Conservation (phyloP, 1,140 invertebrate genomes). For the Linepithema humile region DNA sequence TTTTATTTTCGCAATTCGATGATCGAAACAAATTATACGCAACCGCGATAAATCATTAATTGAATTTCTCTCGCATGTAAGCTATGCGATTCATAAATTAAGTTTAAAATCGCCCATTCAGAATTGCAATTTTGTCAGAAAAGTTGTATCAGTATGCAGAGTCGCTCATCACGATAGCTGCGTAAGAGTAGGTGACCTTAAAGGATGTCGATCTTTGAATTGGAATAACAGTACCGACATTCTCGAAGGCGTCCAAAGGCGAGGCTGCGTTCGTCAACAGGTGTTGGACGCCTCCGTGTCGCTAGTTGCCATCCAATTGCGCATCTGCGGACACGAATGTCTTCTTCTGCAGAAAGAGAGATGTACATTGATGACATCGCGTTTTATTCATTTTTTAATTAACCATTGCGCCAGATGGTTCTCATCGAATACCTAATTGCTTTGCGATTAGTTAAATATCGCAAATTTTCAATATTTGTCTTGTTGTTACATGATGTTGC, state of each 20-base stretch:
- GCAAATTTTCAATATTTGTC: not conserved
- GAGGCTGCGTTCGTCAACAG: conserved; percentile 42
- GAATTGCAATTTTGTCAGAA: not conserved
- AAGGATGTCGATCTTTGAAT: conserved; percentile 63
- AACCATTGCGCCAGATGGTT: conserved; percentile 26
- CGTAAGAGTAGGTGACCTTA: conserved; percentile 61
- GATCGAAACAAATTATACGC: not conserved
- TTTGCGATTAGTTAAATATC: not conserved
- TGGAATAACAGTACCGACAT: conserved; percentile 59
- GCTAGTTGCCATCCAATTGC: conserved; percentile 27
- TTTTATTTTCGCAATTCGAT: conserved; percentile 18
- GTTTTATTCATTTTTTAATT: conserved; percentile 32
- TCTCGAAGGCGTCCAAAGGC: conserved; percentile 22
- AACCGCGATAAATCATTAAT: conserved; percentile 1
- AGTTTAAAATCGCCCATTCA: not conserved
- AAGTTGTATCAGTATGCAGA: conserved; percentile 31
- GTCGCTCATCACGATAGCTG: conserved; percentile 9
- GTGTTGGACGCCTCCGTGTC: conserved; percentile 45
- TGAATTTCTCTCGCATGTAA: not conserved
- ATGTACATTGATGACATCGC: not conserved
- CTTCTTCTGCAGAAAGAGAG: conserved; percentile 10
- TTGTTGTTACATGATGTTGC: not conserved
- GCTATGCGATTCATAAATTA: not conserved
- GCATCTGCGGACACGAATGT: not conserved
- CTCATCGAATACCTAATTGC: not conserved